Evolutionary conservation across 2,888 invertebrate species (phyloP).

Genomic region (Drosophila anomalata): DNA sequence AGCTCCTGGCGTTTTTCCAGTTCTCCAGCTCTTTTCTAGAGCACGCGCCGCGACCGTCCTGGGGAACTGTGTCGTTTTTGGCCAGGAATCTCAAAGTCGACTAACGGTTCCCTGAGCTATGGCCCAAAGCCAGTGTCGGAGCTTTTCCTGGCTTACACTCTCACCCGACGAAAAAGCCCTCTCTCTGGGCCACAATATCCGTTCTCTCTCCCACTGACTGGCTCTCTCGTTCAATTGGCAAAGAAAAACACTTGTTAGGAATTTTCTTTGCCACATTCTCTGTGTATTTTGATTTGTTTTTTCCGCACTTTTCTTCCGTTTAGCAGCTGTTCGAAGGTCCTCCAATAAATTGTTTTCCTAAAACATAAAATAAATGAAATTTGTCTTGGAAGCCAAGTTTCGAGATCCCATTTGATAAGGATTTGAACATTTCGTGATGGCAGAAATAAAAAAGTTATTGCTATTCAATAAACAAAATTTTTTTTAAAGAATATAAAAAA

Average conservation of each 20-base stretch:
- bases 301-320: constrained; percentile 41
- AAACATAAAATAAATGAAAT: constrained; percentile 13
- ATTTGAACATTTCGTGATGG: constrained; percentile 25
- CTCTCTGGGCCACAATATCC: constrained; percentile 21
- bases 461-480: constrained; percentile 9
- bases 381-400: constrained; percentile 27
- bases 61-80: constrained; percentile 48
- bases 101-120: constrained; percentile 35
- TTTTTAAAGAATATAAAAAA: not conserved
- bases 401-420: constrained; percentile 53
- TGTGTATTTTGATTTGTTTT: constrained; percentile 11
- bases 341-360: constrained; percentile 50
- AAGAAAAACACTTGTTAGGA: constrained; percentile 73
- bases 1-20: constrained; percentile 30
- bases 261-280: constrained; percentile 45
- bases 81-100: constrained; percentile 69
- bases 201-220: constrained; percentile 18
- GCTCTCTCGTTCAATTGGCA: constrained; percentile 23
- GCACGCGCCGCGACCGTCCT: constrained; percentile 44
- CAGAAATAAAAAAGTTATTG: constrained; percentile 15
- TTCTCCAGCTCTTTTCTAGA: constrained; percentile 33
- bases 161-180: constrained; percentile 25
- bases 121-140: constrained; percentile 27
- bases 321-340: constrained; percentile 24
- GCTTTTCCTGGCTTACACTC: constrained; percentile 34